Percentiles rank a stretch among this genome's conserved stretches.
Evolutionary conservation across 2,888 invertebrate species (phyloP).

Genomic region (Lasioglossum zephyrum): DNA sequence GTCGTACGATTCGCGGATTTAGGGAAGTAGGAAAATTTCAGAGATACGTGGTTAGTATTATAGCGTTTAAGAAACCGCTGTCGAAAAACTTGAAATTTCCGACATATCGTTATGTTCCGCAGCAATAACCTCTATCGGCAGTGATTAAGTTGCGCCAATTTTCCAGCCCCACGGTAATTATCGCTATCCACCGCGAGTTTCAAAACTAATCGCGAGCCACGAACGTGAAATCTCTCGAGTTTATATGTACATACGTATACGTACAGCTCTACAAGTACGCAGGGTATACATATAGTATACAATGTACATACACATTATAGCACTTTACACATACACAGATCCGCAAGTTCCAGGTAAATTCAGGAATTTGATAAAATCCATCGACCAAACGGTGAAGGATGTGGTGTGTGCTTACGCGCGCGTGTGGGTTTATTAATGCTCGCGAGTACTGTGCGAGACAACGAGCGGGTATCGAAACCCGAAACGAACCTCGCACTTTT

Average conservation of each 20-base stretch:
- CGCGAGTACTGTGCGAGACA: neutral
- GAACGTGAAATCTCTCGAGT: neutral
- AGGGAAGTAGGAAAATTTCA: too few relatives aligned
- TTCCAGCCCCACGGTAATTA: neutral
- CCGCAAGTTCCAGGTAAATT: neutral
- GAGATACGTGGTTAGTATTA: too few relatives aligned
- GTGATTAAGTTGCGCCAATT: neutral
- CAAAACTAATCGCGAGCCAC: neutral
- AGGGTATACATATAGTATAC: too few relatives aligned
- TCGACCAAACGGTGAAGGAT: neutral
- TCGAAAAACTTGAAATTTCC: neutral
- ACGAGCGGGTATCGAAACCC: too few relatives aligned
- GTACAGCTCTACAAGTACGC: neutral
- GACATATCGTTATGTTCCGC: too few relatives aligned
- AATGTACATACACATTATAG: too few relatives aligned
- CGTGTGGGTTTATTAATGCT: neutral
- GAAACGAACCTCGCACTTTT: too few relatives aligned
- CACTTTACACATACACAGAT: neutral
- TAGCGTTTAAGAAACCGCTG: too few relatives aligned
- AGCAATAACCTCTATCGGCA: neutral
- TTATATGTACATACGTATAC: neutral
- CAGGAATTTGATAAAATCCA: neutral
- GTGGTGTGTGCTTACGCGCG: neutral
- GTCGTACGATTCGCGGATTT: too few relatives aligned
- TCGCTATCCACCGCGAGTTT: neutral